Percentiles rank a stretch among this genome's conserved stretches.
Conservation (phyloP, 2,888 invertebrate genomes). For the Plemyria rubiginata region DNA sequence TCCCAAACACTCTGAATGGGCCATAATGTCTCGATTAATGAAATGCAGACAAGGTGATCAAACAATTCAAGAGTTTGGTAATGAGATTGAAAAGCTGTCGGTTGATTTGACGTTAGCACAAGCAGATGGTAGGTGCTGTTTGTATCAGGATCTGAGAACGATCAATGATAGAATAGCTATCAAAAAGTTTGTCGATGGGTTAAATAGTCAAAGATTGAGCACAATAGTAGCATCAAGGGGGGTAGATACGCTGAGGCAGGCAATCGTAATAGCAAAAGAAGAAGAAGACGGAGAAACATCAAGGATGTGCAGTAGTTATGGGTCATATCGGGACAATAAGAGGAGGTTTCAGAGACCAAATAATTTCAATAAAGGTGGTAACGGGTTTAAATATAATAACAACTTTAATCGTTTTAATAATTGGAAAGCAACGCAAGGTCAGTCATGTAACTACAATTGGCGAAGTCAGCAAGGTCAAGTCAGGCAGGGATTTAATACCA, state of each 20-base stretch:
- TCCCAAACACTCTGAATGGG: neutral
- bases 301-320: neutral
- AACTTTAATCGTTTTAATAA: neutral
- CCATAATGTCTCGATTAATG: neutral
- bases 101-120: neutral
- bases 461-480: neutral
- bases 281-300: no score
- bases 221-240: neutral
- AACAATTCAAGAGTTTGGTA: neutral
- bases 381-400: no score
- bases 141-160: neutral
- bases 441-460: neutral
- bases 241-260: neutral
- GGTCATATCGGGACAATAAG: neutral
- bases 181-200: neutral
- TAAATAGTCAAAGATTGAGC: conserved; percentile 2
- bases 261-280: neutral
- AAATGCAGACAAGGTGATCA: neutral
- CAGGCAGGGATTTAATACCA: neutral
- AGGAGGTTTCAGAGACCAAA: neutral
- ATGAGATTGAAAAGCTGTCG: neutral
- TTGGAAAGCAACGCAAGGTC: neutral
- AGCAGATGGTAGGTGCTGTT: neutral
- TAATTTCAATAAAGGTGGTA: neutral
- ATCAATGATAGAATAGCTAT: neutral